A percentile compares a stretch with the other conserved stretches of the same genome.
Conservation (phyloP, 1,140 invertebrate species). For the Galleria mellonella region DNA sequence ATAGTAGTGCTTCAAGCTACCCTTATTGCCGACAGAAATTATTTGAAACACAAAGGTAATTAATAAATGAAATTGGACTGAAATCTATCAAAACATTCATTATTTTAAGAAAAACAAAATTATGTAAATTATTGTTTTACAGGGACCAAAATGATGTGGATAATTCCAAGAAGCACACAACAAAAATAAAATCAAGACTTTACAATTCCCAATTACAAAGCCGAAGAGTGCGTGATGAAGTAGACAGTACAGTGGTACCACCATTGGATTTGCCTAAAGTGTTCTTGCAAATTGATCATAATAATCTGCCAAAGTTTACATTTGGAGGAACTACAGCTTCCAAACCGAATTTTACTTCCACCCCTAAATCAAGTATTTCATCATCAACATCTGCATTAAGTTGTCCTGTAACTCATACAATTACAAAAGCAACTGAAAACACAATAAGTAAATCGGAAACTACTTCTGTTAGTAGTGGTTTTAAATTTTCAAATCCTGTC, state of each 20-base stretch:
- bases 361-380: conserved; percentile 7
- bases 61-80: no score
- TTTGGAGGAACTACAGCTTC: conserved; percentile 16
- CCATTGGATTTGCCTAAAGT: conserved; percentile 76
- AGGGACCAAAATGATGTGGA: conserved; percentile 14
- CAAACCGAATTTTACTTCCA: conserved; percentile 8
- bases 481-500: conserved; percentile 36
- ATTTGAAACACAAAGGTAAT: conserved; percentile 34
- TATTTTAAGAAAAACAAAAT: no score
- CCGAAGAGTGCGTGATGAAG: conserved; percentile 37
- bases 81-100: no score
- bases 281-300: conserved; percentile 77
- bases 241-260: conserved; percentile 49
- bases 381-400: background rate
- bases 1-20: conserved; percentile 41
- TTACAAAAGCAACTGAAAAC: background rate
- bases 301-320: conserved; percentile 46
- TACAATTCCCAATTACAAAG: conserved; percentile 47
- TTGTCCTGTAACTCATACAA: background rate
- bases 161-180: conserved; percentile 36
- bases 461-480: conserved; percentile 11
- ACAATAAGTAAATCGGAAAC: conserved; percentile 15
- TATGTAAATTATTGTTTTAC: conserved; percentile 5
- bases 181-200: conserved; percentile 66
- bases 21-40: conserved; percentile 28